Percentiles rank a stretch among this genome's conserved stretches.
Conservation (phyloP, 1,140 invertebrate species). For the Eumaeus atala region DNA sequence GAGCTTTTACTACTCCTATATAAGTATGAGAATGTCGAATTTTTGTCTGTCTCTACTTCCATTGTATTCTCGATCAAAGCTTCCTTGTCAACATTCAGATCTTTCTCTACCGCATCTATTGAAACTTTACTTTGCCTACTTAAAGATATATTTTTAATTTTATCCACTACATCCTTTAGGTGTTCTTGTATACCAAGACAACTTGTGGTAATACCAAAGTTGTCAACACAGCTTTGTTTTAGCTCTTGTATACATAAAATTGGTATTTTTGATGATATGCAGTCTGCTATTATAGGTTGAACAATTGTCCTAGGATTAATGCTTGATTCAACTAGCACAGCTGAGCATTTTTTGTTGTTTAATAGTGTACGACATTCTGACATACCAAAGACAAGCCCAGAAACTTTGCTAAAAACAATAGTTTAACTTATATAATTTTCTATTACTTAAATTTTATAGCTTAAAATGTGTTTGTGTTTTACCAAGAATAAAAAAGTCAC, state of each 20-base stretch:
- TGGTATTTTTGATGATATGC: conserved; percentile 30
- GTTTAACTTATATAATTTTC: neutral
- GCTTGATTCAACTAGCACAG: conserved; percentile 42
- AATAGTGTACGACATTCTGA: conserved; percentile 35
- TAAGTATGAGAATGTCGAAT: conserved; percentile 34
- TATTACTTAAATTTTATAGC: no score
- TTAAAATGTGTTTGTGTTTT: no score
- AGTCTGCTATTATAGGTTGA: conserved; percentile 45
- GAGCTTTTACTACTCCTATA: conserved; percentile 44
- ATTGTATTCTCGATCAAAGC: conserved; percentile 16
- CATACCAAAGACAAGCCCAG: conserved; percentile 53
- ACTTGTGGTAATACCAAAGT: conserved; percentile 54
- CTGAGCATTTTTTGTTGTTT: conserved; percentile 32
- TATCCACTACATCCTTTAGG: conserved; percentile 30
- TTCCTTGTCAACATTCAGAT: conserved; percentile 16
- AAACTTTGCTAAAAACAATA: conserved; percentile 43
- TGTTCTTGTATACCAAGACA: conserved; percentile 38
- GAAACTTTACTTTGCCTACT: conserved; percentile 17
- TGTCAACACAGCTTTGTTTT: conserved; percentile 25
- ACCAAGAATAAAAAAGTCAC: no score
- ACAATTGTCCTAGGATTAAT: conserved; percentile 49
- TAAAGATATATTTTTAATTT: conserved; percentile 32
- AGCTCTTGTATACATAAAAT: conserved; percentile 42
- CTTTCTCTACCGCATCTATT: conserved; percentile 9
- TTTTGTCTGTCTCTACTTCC: conserved; percentile 21